Base-by-base conservation (phyloP, 2,888 invertebrate genomes). In the Tridacna crocea region DNA sequence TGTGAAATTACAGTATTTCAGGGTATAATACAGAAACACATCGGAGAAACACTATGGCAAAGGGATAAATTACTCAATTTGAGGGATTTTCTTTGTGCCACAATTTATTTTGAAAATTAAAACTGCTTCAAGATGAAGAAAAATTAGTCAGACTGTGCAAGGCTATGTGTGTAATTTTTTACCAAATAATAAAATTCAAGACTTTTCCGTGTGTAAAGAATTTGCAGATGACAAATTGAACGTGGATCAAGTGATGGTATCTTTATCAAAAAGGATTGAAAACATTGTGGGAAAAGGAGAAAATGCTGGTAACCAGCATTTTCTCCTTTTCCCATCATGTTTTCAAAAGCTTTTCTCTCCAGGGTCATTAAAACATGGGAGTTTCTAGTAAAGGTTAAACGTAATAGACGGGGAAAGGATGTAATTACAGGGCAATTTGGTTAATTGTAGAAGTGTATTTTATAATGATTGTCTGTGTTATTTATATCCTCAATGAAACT, bases 381-480 rank as follows among this genome's bases (percentile, higher is more conserved):
- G 2, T 55, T 2, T 6, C 4, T 55, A 10, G 19, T 1, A 17
- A 55, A 55, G 55, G 55, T 19, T 36, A 4, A 8, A 36, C 36
- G 2, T 36, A 8, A 36, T 36, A 36, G 3, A 36, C 11, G 19
- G 22, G 26, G 15, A 61, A 61, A 61, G 61, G 61, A 61, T n/a
- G 26, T 61, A 61, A 61, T 61, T 61, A 61, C 22, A 13, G 61
- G 61, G 61, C 24, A n/a, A 61, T 61, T 61, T 61, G 1, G 61
- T 61, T 61, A 61, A 61, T 61, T 61, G 24, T 22, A 24, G 22
- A 24, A 61, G 61, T 61, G 15, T 61, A 61, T 61, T 61, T 61
- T 19, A 61, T 61, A 61, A 61, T 61, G 61, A 61, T 17, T 61
- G 61, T 61, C 61, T 61, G 61, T 22, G 61, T 24, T 22, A 61